A percentile compares a stretch with the other conserved stretches of the same genome.
These are phyloP conservation scores for Pteronura brasiliensis DNA, from an alignment of 2,113 vertebrate genomes.

Conservation along the genomic window DNA sequence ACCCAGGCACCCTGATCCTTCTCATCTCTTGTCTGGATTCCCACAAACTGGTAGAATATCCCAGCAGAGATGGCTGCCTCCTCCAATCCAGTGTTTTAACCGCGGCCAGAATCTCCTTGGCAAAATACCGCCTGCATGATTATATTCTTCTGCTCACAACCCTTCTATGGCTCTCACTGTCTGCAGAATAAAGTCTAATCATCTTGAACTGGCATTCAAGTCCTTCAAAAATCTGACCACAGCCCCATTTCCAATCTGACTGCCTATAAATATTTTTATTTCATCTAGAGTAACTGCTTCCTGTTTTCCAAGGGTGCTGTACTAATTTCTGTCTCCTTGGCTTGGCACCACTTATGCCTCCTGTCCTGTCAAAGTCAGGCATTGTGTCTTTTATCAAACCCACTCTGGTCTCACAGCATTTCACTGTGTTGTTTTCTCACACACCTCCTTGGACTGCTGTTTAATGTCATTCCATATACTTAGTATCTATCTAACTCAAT, in stretches of 20 bases:
- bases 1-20: background rate
- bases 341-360: background rate
- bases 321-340: background rate
- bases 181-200: background rate
- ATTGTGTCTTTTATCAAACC: background rate
- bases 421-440: background rate
- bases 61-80: background rate
- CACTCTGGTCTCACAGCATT: background rate
- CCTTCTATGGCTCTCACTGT: background rate
- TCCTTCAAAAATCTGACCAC: background rate
- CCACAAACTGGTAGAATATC: background rate
- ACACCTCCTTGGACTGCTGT: background rate
- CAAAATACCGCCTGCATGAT: background rate
- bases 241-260: background rate
- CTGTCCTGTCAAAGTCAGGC: background rate
- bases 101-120: background rate
- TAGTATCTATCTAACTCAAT: background rate
- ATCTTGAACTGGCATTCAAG: background rate
- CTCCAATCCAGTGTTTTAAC: background rate
- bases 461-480: background rate
- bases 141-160: background rate
- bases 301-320: background rate
- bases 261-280: background rate
- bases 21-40: background rate
- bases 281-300: background rate